Conservation (phyloP, 2,113 vertebrate species). For the Mastomys natalensis region DNA sequence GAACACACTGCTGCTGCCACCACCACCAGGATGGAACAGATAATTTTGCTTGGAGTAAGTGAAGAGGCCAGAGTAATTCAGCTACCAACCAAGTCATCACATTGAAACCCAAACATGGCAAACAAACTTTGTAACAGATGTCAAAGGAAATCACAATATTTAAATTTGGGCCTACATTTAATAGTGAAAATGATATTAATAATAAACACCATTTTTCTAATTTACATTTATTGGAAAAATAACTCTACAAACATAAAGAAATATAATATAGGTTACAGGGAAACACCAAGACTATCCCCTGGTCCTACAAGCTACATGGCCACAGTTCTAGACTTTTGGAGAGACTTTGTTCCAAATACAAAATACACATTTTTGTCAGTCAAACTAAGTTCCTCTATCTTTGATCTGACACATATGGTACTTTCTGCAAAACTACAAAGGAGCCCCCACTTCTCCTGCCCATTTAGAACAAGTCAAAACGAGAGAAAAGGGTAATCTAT, state of each 20-base stretch:
- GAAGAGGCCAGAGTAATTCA: slow-evolving; percentile 23
- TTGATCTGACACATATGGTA: neutral
- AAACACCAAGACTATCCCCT: neutral
- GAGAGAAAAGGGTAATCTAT: neutral
- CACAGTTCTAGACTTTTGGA: neutral
- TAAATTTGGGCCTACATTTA: slow-evolving; percentile 14
- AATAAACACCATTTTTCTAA: slow-evolving; percentile 35
- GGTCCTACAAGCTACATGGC: neutral
- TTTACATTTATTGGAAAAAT: slow-evolving; percentile 44
- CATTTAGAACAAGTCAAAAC: neutral
- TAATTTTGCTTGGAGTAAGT: neutral
- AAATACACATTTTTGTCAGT: neutral
- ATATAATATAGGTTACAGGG: neutral
- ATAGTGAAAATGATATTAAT: neutral
- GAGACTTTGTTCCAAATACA: neutral
- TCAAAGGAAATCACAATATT: slow-evolving; percentile 35
- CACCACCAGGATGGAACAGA: neutral
- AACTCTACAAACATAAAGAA: neutral
- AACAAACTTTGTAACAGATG: slow-evolving; percentile 46
- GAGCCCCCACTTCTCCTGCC: neutral
- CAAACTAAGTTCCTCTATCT: neutral
- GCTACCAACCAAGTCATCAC: neutral
- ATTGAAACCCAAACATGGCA: slow-evolving; percentile 4
- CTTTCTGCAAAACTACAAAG: neutral
- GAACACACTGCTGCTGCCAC: neutral